Evolutionary conservation across 2,888 invertebrate species (phyloP), one percentile per base, ranked within the genome.

Genomic region (Mamestra brassicae): DNA sequence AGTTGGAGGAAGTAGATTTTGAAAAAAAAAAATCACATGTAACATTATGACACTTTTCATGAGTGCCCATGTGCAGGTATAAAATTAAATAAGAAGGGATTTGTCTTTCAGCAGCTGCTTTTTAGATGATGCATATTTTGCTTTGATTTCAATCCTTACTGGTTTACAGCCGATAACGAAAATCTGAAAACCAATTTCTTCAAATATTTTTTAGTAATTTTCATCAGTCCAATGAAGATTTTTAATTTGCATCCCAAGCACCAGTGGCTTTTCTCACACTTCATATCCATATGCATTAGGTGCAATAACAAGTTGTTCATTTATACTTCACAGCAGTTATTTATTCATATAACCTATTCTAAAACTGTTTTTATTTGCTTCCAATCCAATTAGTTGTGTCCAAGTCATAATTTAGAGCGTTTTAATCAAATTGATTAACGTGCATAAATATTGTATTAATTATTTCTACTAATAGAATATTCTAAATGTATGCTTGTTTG

Each of bases 311-410:
- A 60, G 61, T 52, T 15, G 7, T 54, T 38, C 55, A 8, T 60
- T 58, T 11, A 34, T 3, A 55, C 3, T 82, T 79, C 73, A 71
- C 64, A 38, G 36, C 74, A 42, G 3, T 68, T 60, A 76, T 75
- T 63, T 54, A 71, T 69, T 69, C 62, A 68, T 55, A n/a, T 62
- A 15, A 38, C 38, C 1, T n/a, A 58, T 63, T 79, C 67, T 55
- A 66, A 64, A 68, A 63, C 50, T 69, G 55, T 62, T 79, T 78
- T 69, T 71, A 85, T 82, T 65, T 74, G 63, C 55, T 63, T 15
- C 52, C 17, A 71, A 65, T 11, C 42, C 58, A 71, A 76, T 80
- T 71, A 61, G 62, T 67, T 47, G 8, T 52, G 60, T 47, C n/a
- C 26, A 73, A 68, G 36, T 71, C 68, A 57, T 68, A 67, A 62